Evolutionary conservation across 1,140 invertebrate species (phyloP), one percentile per base, ranked within the genome.

Genomic region (Mylabris phalerata): DNA sequence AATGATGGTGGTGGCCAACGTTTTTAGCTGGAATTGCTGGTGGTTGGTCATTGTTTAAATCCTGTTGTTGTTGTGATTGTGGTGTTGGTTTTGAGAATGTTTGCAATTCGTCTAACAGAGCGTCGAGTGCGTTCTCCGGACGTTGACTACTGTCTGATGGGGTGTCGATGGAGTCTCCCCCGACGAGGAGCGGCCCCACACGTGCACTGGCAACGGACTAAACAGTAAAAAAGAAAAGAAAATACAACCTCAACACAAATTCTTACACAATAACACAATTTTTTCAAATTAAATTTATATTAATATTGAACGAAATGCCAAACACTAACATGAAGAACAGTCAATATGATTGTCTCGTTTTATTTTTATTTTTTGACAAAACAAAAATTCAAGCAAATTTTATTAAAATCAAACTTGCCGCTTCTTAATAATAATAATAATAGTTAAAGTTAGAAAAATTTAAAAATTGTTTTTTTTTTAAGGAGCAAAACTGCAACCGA

Each of bases 71-170:
- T 69, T 58, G 66, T 50, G 57, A 66, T 64, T 43, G 57, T 59
- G 40, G 66, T 65, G 63, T 75, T 61, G 87, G 87, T 63, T 85
- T 83, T 27, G 86, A 84, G 73, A 92, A 92, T 7, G 90, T 92
- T 73, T 93, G 89, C 48, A 93, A 79, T 75, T 95, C 92, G 72
- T 93, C 90, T 90, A 95, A 75, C 86, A 95, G 76, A 85, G 89
- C 88, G 86, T 95, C 91, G 86, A 94, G 89, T 84, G 90, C 88
- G 85, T 92, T 93, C 85, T 93, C 90, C 81, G 86, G 78, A 81
- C 86, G 84, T 78, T 84, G 78, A 74, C 75, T 72, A 79, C 78
- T 67, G 75, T 81, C 75, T 78, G 82, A 73, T 79, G 82, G 73
- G 76, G 80, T 78, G 75, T 74, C 65, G 77, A 71, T 63, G 75